Base-by-base conservation (phyloP, 2,113 vertebrate species). In the Apteryx mantelli region DNA sequence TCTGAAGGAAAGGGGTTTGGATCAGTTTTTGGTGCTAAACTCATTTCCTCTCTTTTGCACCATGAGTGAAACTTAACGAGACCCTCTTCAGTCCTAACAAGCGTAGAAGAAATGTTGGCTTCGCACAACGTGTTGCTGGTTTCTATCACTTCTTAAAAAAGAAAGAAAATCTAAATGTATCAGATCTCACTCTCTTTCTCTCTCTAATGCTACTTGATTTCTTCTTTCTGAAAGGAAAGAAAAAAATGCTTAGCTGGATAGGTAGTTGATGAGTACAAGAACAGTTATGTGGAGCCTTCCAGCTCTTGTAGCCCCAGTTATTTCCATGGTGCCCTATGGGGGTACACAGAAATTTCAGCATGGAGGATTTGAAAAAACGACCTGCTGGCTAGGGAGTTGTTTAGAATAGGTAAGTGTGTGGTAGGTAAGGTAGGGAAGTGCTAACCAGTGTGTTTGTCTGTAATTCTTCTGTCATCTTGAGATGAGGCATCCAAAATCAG, bases 61-160 rank as follows among this genome's bases (percentile, higher is more conserved):
- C 50, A 34, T 15, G 14, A 63, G 8, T 53, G 89, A 66, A 82
- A 76, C 38, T 34, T 81, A 64, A 30, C 24, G 88, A 92, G 78
- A 85, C 40, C 24, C 32, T 96, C 71, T 55, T 70, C 34, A 32
- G 46, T 73, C 66, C 30, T 64, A 53, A 10, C 64, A 61, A 85
- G 21, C n/a, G 38, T 79, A 75, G 52, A 82, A 78, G 64, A 78
- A 83, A 66, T 46, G 56, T 61, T 89, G 61, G 38, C 65, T 95
- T 86, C 83, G 78, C 64, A 66, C 65, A 76, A 32, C n/a, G 19
- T 93, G 85, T 76, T 91, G 52, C 16, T 82, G 24, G 11, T 78
- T 96, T 91, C 74, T 89, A 13, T 75, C 58, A 34, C 36, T 88
- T 94, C 71, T 69, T 86, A 19, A 87, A 82, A 95, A 83, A 68